Conservation (phyloP, 2,888 invertebrate genomes). For the Pharmacophagus antenor region DNA sequence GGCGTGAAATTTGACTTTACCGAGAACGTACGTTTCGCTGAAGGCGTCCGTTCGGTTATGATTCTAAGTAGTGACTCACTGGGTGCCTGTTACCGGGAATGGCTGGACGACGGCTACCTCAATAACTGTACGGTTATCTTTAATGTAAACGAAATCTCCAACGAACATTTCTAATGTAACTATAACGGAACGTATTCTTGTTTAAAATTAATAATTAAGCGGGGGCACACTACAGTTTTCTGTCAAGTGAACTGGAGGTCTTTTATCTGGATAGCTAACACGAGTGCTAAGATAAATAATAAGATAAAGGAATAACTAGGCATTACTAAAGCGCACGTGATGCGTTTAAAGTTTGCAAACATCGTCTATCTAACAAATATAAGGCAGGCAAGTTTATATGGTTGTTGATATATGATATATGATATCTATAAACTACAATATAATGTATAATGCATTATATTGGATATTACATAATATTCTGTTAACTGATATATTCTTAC, state of each 20-base stretch:
- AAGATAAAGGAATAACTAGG: too few relatives aligned
- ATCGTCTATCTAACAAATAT: too few relatives aligned
- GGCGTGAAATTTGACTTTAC: conserved; percentile 28
- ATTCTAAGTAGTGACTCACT: conserved; percentile 24
- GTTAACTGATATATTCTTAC: not conserved
- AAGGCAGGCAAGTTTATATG: too few relatives aligned
- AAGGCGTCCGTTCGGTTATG: conserved; percentile 21
- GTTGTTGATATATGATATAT: too few relatives aligned
- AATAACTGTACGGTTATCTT: conserved; percentile 15
- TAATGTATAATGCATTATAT: too few relatives aligned
- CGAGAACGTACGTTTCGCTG: conserved; percentile 24
- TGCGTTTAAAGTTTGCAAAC: too few relatives aligned
- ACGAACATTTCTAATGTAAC: not conserved
- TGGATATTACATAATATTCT: not conserved
- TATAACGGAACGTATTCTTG: not conserved
- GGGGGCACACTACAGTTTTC: not conserved
- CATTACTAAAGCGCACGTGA: too few relatives aligned
- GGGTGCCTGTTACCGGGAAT: conserved; percentile 18
- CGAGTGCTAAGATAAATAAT: too few relatives aligned
- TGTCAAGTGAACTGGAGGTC: too few relatives aligned
- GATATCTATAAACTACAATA: too few relatives aligned
- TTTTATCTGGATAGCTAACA: too few relatives aligned
- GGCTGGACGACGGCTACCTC: conserved; percentile 13
- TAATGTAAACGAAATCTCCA: conserved; percentile 1
- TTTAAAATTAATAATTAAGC: not conserved